Percentiles rank a stretch among this genome's conserved stretches.
Evolutionary conservation across 2,113 vertebrate genomes (phyloP).

Genomic region (Regulus satrapa): DNA sequence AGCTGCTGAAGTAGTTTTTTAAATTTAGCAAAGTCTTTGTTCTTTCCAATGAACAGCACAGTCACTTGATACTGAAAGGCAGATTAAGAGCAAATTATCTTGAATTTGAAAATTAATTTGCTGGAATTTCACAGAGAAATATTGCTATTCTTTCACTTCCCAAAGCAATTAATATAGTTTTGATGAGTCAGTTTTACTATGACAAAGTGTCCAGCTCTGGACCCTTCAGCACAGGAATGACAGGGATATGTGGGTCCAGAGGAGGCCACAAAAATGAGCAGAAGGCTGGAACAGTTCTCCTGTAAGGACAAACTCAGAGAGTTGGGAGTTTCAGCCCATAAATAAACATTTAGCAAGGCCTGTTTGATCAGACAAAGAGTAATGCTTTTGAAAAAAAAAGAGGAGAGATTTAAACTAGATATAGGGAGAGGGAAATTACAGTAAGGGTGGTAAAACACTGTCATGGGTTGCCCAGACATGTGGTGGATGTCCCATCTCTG

Average conservation of each 20-base stretch:
- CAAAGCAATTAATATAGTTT: slow-evolving; percentile 16
- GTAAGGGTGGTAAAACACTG: background rate
- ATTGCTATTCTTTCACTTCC: background rate
- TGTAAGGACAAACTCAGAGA: background rate
- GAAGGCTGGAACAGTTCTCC: background rate
- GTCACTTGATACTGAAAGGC: background rate
- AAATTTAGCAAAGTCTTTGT: slow-evolving; percentile 28
- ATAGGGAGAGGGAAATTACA: background rate
- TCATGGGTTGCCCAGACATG: background rate
- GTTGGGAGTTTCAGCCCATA: background rate
- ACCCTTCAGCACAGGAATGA: background rate
- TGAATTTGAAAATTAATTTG: slow-evolving; percentile 46
- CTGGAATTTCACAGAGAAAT: slow-evolving; percentile 24
- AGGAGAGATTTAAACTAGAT: background rate
- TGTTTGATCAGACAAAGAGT: background rate
- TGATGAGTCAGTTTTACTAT: background rate
- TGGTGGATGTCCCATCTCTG: background rate
- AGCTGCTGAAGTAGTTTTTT: background rate
- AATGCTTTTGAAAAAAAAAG: background rate
- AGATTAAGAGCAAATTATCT: slow-evolving; percentile 44
- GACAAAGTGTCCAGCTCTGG: background rate
- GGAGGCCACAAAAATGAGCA: background rate
- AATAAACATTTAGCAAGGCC: background rate
- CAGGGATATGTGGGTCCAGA: background rate
- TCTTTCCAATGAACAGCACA: background rate